Base-by-base conservation (phyloP, 1,140 invertebrate species). In the Archivesica marissinica region DNA sequence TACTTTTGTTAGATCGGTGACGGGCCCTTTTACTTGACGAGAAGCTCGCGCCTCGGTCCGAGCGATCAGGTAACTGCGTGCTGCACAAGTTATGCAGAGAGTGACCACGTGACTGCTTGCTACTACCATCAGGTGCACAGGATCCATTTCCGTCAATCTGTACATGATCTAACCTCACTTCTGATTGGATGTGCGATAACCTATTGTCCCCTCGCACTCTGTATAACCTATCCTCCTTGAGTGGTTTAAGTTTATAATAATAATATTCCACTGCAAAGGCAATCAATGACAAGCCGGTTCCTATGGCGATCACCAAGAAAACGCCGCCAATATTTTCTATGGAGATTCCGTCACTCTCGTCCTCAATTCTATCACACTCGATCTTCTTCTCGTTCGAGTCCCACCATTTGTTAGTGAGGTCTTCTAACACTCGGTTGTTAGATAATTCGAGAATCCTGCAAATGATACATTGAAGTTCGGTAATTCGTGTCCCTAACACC, bases 301-400 rank as follows among this genome's bases (percentile, higher is more conserved):
- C 92, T 28, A 92, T 90, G 59, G 90, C 92, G 50, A 93, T 92
- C 9, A 92, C 89, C 59, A 99, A 98, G 91, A 99, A 99, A 0
- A 99, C 98, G 0, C 98, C 98, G 52, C 98, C 95, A 85, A 99
- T 99, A 92, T 99, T 99, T 88, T 98, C 96, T 86, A 99, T 99
- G 80, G 97, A 98, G 90, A 99, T 99, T 47, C 98, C 98, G 89
- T 99, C 98, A 20, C 97, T 97, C 93, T 99, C 97, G 92, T 98
- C 97, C 78, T 98, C 97, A 56, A 96, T 95, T 89, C 97, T 97
- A 52, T 98, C 97, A 93, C 99, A 99, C 33, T 96, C 86, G 89
- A 96, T 96, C 50, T 95, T 96, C 0, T 96, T 95, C 0, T 96
- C 95, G 91, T 99, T 98, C 78, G 97, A 96, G 86, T 96, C 97